Evolutionary conservation across 2,797 vertebrate species (phyloP).

Genomic region (Huso huso): DNA sequence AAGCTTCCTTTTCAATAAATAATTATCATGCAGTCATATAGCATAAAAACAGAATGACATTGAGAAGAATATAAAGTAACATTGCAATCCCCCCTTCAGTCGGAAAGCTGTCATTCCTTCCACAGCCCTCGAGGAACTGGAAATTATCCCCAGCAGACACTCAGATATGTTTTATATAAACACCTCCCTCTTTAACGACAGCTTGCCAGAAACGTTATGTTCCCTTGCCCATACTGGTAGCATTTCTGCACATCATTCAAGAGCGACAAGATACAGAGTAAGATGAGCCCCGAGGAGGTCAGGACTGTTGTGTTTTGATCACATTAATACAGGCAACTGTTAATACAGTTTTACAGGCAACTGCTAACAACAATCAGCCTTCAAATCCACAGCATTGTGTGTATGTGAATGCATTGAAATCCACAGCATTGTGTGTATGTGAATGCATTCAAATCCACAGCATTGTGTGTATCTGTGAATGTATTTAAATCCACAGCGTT

Average conservation of each 20-base stretch:
- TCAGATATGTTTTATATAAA: slow-evolving; percentile 58
- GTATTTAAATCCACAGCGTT: too few species aligned
- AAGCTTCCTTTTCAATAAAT: background rate
- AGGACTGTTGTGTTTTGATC: too few species aligned
- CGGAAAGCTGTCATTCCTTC: slow-evolving; percentile 17
- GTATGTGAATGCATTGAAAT: too few species aligned
- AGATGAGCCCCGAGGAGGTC: too few species aligned
- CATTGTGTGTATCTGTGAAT: too few species aligned
- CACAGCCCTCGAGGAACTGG: slow-evolving; percentile 26
- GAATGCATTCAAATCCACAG: too few species aligned
- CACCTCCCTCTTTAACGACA: slow-evolving; percentile 23
- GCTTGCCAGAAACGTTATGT: slow-evolving; percentile 21
- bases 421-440: too few species aligned
- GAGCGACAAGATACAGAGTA: slow-evolving; percentile 31
- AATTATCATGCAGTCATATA: background rate
- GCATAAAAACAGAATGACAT: slow-evolving; percentile 15
- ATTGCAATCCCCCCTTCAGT: background rate
- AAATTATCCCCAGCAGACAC: slow-evolving; percentile 41
- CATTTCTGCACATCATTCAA: slow-evolving; percentile 56
- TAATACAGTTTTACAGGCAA: slow-evolving; percentile 17
- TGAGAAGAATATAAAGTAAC: slow-evolving; percentile 5
- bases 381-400: too few species aligned
- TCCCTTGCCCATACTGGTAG: slow-evolving; percentile 56
- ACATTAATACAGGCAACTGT: slow-evolving; percentile 21
- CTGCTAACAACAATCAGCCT: slow-evolving; percentile 10